Conservation (phyloP, 2,797 vertebrate genomes). For the Rhinoraja longicauda region DNA sequence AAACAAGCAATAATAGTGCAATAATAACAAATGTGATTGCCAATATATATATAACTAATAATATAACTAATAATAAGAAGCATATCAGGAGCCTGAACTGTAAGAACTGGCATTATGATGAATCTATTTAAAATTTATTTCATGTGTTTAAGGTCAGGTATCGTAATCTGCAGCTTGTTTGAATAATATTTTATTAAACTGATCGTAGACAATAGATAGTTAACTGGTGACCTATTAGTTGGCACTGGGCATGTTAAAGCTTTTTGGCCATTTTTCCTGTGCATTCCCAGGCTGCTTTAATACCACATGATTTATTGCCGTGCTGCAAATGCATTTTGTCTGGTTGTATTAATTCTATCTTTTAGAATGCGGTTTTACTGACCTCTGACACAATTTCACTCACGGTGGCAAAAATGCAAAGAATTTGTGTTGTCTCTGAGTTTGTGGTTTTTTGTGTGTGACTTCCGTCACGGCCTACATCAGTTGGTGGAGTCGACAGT, state of each 20-base stretch:
- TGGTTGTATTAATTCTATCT: not conserved
- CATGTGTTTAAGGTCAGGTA: not conserved
- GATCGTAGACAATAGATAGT: not conserved
- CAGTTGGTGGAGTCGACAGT: not conserved
- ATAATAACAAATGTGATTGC: no score
- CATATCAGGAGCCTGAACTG: no score
- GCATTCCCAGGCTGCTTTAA: not conserved
- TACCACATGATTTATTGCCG: not conserved
- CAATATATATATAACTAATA: no score
- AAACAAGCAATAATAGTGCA: no score
- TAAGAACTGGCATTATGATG: no score
- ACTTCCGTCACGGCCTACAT: not conserved
- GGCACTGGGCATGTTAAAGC: not conserved
- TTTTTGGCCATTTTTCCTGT: not conserved
- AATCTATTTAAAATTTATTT: no score
- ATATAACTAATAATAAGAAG: no score
- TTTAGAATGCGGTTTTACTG: not conserved
- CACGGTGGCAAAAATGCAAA: slow-evolving; percentile 8
- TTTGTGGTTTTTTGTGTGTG: not conserved
- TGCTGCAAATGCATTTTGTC: not conserved
- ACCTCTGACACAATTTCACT: not conserved
- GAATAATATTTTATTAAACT: not conserved
- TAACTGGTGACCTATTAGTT: not conserved
- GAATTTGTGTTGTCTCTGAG: not conserved
- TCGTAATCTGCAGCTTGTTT: not conserved